Conservation (phyloP, 2,797 vertebrate genomes). For the Falco naumanni region DNA sequence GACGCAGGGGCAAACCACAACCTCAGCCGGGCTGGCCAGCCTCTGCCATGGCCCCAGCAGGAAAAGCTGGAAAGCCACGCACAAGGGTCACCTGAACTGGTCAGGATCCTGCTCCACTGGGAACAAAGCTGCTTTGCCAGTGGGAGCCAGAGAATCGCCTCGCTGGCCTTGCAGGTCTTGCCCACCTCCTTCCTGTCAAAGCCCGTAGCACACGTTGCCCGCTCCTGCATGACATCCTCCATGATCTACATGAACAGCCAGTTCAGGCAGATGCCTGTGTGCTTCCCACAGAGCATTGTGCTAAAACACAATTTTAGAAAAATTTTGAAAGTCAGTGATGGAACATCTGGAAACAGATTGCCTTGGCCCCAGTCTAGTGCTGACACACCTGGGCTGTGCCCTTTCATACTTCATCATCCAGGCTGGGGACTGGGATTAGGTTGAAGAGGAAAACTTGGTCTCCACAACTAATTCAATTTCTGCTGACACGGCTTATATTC, state of each 20-base stretch:
- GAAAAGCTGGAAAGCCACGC: background rate
- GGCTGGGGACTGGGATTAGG: background rate
- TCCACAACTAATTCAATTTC: background rate
- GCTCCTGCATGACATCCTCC: background rate
- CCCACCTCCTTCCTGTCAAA: background rate
- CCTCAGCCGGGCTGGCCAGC: too few species aligned
- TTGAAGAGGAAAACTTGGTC: background rate
- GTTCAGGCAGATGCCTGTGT: background rate
- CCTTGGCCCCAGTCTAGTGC: background rate
- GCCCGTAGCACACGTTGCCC: accelerated
- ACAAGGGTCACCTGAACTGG: background rate
- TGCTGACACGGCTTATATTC: background rate
- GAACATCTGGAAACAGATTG: background rate
- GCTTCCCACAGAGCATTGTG: background rate
- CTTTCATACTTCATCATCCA: background rate
- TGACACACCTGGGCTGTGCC: background rate
- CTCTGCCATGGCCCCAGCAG: too few species aligned
- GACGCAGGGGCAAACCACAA: too few species aligned
- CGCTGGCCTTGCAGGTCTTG: background rate
- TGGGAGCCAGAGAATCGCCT: background rate
- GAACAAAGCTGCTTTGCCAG: background rate
- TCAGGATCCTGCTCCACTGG: background rate
- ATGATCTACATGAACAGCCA: accelerated
- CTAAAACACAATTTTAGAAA: background rate
- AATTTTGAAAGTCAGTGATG: background rate